These are phyloP conservation scores for Chesias legatella DNA, from an alignment of 2,888 invertebrate species.

Conservation along the genomic window DNA sequence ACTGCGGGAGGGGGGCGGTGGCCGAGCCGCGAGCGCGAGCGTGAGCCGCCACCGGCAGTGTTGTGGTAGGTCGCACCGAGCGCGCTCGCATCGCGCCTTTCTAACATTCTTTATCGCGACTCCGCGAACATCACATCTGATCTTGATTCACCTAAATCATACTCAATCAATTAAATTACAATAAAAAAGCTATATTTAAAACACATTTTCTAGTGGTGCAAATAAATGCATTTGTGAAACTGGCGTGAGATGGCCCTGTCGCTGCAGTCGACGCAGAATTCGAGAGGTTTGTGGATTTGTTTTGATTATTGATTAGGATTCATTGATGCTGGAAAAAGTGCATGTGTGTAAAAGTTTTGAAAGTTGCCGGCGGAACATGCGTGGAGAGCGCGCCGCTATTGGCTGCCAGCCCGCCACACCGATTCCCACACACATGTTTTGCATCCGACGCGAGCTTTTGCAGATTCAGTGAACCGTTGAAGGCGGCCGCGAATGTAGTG, in stretches of 20 bases:
- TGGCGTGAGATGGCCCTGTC: slow-evolving; percentile 82
- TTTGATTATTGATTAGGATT: slow-evolving; percentile 34
- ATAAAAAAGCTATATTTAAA: slow-evolving; percentile 13
- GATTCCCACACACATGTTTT: slow-evolving; percentile 72
- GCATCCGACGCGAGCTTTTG: slow-evolving; percentile 67
- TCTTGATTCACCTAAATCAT: slow-evolving; percentile 17
- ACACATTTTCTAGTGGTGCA: slow-evolving; percentile 49
- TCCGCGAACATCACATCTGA: slow-evolving; percentile 62
- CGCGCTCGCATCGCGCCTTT: slow-evolving; percentile 55
- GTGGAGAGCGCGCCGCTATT: slow-evolving; percentile 65
- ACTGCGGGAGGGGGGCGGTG: slow-evolving; percentile 67
- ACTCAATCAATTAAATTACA: background rate
- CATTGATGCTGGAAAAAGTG: slow-evolving; percentile 49
- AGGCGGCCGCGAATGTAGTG: slow-evolving; percentile 64
- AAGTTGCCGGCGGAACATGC: slow-evolving; percentile 71
- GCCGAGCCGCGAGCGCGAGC: slow-evolving; percentile 33
- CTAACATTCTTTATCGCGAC: slow-evolving; percentile 61
- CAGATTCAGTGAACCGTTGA: slow-evolving; percentile 76
- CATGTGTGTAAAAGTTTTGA: slow-evolving; percentile 71
- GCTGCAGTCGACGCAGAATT: slow-evolving; percentile 79
- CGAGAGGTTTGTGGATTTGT: slow-evolving; percentile 69
- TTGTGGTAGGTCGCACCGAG: slow-evolving; percentile 83
- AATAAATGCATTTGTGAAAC: slow-evolving; percentile 72
- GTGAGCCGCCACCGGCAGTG: slow-evolving; percentile 66
- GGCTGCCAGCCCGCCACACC: slow-evolving; percentile 55